Evolutionary conservation across 2,888 invertebrate species (phyloP).

Genomic region (Hirudinaria manillensis): DNA sequence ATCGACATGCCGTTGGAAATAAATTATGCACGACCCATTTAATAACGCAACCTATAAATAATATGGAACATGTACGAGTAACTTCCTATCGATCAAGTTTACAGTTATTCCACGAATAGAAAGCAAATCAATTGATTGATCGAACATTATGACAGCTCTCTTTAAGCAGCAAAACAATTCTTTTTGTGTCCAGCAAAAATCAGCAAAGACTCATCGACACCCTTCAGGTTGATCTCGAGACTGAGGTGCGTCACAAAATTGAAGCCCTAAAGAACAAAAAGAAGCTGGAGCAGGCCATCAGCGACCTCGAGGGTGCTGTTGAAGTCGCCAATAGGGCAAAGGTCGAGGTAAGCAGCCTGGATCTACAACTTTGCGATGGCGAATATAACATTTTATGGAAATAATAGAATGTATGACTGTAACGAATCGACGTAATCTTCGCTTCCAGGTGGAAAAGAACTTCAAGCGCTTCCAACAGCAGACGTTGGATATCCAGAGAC

Average conservation of each 20-base stretch:
- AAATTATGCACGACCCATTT: background rate
- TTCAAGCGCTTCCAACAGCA: conserved; percentile 84
- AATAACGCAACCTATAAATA: background rate
- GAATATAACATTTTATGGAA: background rate
- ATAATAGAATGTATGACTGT: background rate
- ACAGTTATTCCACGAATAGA: no score
- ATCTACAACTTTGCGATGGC: background rate
- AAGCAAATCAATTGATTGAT: no score
- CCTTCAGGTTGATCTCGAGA: conserved; percentile 98
- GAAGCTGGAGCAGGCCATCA: conserved; percentile 98
- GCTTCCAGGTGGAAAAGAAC: conserved; percentile 75
- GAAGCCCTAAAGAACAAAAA: conserved; percentile 99
- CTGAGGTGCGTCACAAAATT: conserved; percentile 98
- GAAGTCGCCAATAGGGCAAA: conserved; percentile 98
- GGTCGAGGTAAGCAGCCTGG: conserved; percentile 66
- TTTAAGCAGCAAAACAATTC: no score
- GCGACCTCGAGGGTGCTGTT: conserved; percentile 95
- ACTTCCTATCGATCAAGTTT: no score
- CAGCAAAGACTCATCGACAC: conserved; percentile 99
- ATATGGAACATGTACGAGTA: no score
- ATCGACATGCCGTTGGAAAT: background rate
- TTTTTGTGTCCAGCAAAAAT: conserved; percentile 71
- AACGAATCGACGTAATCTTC: background rate
- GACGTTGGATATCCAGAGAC: conserved; percentile 70
- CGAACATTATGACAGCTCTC: no score